phyloP scores from a whole-genome alignment of 2,113 vertebrate species.

The Bufo gargarizans region DNA sequence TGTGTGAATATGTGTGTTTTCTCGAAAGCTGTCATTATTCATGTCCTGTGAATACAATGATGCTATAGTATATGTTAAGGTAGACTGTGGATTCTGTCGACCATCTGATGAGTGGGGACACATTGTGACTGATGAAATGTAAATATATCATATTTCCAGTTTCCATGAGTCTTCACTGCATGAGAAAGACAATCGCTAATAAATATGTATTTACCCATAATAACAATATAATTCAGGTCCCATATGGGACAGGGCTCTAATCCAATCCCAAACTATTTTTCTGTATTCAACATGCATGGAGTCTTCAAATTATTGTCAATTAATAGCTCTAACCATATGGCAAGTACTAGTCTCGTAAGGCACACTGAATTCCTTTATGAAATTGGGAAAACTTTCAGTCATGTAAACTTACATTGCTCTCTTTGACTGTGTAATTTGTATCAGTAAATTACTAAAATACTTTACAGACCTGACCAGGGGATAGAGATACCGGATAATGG shows the following conservation, averaged over 20 bases:
- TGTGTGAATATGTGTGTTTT: slow-evolving; percentile 24
- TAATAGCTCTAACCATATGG: slow-evolving; percentile 11
- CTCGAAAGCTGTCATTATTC: slow-evolving; percentile 20
- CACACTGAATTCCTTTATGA: background rate
- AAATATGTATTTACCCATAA: background rate
- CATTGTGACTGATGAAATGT: background rate
- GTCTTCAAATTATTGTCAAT: background rate
- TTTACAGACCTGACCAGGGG: background rate
- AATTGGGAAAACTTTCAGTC: background rate
- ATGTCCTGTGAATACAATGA: slow-evolving; percentile 24
- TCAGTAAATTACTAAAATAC: background rate
- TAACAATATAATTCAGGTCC: background rate
- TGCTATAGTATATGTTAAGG: background rate
- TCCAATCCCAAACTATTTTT: background rate
- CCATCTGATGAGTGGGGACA: background rate
- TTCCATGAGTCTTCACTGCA: background rate
- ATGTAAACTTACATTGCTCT: background rate
- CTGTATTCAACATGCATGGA: background rate
- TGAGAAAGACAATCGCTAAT: background rate
- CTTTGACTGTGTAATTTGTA: background rate
- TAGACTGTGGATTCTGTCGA: background rate
- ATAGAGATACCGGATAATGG: background rate
- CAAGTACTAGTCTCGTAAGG: background rate
- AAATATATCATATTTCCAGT: background rate
- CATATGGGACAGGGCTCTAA: background rate